Evolutionary conservation across 2,113 vertebrate species (phyloP).

Genomic region (Microcebus lehilahytsara): DNA sequence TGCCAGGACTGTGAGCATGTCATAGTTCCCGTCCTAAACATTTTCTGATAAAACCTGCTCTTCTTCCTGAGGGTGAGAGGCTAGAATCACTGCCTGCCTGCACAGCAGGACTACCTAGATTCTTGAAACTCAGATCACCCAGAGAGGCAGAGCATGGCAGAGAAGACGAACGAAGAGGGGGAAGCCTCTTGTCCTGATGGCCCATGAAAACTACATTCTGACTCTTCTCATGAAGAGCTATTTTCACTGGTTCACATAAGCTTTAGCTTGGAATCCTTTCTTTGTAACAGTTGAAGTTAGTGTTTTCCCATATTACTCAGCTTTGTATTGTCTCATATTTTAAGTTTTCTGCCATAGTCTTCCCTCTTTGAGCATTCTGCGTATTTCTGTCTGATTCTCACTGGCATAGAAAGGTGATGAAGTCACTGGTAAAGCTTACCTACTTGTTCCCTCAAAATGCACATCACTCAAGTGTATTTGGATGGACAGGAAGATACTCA

Average conservation of each 20-base stretch:
- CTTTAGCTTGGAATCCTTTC: not conserved
- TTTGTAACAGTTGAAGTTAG: not conserved
- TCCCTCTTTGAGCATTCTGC: not conserved
- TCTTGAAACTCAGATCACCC: not conserved
- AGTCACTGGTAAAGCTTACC: not conserved
- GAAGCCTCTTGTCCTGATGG: not conserved
- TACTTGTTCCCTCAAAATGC: not conserved
- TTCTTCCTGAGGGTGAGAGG: not conserved
- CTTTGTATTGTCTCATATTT: not conserved
- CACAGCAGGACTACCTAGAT: not conserved
- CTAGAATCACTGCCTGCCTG: not conserved
- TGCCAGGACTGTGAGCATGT: slow-evolving; percentile 32
- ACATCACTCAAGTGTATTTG: not conserved
- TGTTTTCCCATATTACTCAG: not conserved
- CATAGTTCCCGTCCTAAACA: not conserved
- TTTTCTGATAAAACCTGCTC: not conserved
- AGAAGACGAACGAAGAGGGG: not conserved
- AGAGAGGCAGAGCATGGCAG: not conserved
- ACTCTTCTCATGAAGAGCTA: not conserved
- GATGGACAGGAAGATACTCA: not conserved
- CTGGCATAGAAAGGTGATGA: not conserved
- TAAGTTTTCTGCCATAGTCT: slow-evolving; percentile 16
- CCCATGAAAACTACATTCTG: not conserved
- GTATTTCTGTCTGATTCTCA: not conserved
- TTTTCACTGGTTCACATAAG: not conserved